Evolutionary conservation across 2,888 invertebrate species (phyloP).

Genomic region (Laothoe populi): DNA sequence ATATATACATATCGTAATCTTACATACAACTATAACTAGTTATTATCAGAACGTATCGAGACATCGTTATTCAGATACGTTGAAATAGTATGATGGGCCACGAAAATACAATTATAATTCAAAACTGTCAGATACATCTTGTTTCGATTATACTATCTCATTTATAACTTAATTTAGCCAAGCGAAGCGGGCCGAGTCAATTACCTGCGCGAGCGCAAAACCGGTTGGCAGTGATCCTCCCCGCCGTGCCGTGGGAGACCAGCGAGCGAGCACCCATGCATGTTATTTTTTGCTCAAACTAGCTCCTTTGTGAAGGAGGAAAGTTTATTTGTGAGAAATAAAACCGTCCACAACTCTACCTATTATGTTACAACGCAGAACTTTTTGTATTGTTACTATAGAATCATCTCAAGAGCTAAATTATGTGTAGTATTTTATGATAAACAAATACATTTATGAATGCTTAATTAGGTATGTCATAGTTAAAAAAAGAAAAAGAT

Average conservation of each 20-base stretch:
- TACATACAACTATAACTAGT: background rate
- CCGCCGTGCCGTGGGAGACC: constrained; percentile 36
- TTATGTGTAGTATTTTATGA: constrained; percentile 26
- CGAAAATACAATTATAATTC: constrained; percentile 55
- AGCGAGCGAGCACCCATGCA: constrained; percentile 62
- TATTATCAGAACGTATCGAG: background rate
- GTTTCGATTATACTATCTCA: constrained; percentile 67
- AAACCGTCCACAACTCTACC: constrained; percentile 10
- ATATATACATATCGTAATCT: too few relatives aligned
- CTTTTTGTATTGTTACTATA: constrained; percentile 3
- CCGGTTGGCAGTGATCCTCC: constrained; percentile 72
- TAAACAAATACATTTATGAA: too few relatives aligned
- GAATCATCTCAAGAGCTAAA: background rate
- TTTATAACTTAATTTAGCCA: constrained; percentile 80
- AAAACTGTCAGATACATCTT: constrained; percentile 58
- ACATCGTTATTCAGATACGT: constrained; percentile 19
- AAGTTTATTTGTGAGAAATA: constrained; percentile 6
- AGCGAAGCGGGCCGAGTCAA: constrained; percentile 58
- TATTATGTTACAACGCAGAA: background rate
- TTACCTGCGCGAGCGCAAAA: constrained; percentile 80
- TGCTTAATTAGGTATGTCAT: too few relatives aligned
- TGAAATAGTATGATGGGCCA: constrained; percentile 51
- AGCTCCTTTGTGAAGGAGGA: constrained; percentile 15
- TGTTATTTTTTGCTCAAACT: constrained; percentile 70
- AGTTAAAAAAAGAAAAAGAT: too few relatives aligned